Evolutionary conservation across 2,797 vertebrate genomes (phyloP).

Genomic region (Hyperoplus lanceolatus): DNA sequence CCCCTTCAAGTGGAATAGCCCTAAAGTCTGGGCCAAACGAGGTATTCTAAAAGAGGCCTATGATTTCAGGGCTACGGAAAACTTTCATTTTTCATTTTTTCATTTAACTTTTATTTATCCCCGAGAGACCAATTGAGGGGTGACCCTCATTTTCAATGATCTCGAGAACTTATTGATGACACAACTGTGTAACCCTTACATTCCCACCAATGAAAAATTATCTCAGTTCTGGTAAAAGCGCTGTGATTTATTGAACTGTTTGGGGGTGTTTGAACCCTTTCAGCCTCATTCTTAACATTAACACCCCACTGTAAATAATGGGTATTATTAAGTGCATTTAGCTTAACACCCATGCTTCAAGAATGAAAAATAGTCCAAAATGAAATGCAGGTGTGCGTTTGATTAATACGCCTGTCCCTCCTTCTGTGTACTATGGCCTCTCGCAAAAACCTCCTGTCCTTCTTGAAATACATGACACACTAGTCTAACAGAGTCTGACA

Average conservation of each 20-base stretch:
- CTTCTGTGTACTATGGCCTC: conserved; percentile 27
- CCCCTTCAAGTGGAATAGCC: too few relatives aligned
- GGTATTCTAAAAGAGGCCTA: too few relatives aligned
- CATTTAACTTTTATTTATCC: too few relatives aligned
- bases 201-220: conserved; percentile 2
- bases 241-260: conserved; percentile 24
- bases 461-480: conserved; percentile 24
- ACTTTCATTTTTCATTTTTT: too few relatives aligned
- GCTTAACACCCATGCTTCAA: conserved; percentile 3
- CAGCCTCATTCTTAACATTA: not conserved
- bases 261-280: conserved; percentile 19
- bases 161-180: too few relatives aligned
- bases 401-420: conserved; percentile 46
- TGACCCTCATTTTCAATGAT: too few relatives aligned
- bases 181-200: not conserved
- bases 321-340: conserved; percentile 6
- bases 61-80: too few relatives aligned
- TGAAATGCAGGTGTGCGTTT: conserved; percentile 38
- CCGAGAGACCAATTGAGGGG: too few relatives aligned
- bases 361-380: conserved; percentile 17
- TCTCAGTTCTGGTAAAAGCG: not conserved
- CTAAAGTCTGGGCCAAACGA: too few relatives aligned
- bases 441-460: conserved; percentile 37
- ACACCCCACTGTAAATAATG: conserved; percentile 17
- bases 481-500: conserved; percentile 69